Evolutionary conservation across 1,140 invertebrate species (phyloP).

Genomic region (Lysiphlebus fabarum): DNA sequence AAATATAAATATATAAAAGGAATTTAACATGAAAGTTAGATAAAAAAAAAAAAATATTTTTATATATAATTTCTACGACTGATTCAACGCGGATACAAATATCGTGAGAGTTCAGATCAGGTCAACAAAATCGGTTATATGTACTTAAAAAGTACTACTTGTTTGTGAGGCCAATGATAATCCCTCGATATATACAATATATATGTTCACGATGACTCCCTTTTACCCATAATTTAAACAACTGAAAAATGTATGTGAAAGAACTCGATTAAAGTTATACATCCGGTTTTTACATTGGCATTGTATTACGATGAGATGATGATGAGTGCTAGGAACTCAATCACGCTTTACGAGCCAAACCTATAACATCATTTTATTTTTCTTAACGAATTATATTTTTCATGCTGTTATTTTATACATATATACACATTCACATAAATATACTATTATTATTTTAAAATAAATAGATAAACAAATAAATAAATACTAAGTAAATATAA

Average conservation of each 20-base stretch:
- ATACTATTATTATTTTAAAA: too few species aligned
- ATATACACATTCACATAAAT: too few species aligned
- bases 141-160: neutral
- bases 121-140: slow-evolving; percentile 23
- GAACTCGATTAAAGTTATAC: slow-evolving; percentile 4
- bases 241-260: neutral
- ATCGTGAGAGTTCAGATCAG: slow-evolving; percentile 21
- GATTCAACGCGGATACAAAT: slow-evolving; percentile 27
- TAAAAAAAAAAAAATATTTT: slow-evolving; percentile 13
- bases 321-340: slow-evolving; percentile 12
- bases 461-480: too few species aligned
- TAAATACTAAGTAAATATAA: too few species aligned
- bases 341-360: slow-evolving; percentile 7
- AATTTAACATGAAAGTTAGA: slow-evolving; percentile 23
- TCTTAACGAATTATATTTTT: neutral
- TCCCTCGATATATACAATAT: too few species aligned
- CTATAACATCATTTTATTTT: slow-evolving; percentile 3
- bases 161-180: neutral
- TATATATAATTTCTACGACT: slow-evolving; percentile 22
- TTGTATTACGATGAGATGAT: neutral
- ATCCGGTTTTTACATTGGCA: neutral
- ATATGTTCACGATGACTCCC: too few species aligned
- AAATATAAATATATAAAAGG: neutral
- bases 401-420: too few species aligned
- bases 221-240: neutral